Percentiles rank a stretch among this genome's conserved stretches.
Evolutionary conservation across 2,113 vertebrate genomes (phyloP).

Genomic region (Setophaga petechia): DNA sequence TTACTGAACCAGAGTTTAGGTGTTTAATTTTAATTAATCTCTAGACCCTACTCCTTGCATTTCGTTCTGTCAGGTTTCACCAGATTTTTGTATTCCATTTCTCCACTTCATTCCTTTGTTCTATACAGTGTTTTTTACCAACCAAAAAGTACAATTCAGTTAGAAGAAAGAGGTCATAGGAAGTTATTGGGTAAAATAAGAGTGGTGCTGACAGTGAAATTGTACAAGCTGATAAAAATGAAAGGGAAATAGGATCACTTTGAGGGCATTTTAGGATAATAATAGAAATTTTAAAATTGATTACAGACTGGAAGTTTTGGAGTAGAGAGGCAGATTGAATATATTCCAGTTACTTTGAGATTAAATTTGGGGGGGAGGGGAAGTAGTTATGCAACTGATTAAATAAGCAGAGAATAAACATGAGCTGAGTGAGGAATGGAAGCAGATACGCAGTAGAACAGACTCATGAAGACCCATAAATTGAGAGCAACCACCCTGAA

Average conservation of each 20-base stretch:
- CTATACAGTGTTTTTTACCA: not conserved
- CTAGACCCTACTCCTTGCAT: not conserved
- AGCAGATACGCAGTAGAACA: not conserved
- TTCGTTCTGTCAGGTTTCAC: not conserved
- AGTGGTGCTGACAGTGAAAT: not conserved
- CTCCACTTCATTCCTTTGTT: not conserved
- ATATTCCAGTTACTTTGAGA: not conserved
- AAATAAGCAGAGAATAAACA: constrained; percentile 9
- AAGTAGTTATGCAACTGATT: not conserved
- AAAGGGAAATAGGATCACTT: constrained; percentile 1
- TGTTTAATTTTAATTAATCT: not conserved
- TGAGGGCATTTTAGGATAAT: not conserved
- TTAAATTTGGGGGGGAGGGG: not conserved
- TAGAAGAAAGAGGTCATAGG: not conserved
- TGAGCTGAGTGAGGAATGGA: not conserved
- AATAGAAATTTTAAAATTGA: not conserved
- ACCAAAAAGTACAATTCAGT: not conserved
- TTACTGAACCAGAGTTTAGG: not conserved
- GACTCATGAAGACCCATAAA: not conserved
- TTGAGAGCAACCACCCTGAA: not conserved
- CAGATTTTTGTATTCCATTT: not conserved
- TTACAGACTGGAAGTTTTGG: not conserved
- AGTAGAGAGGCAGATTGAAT: not conserved
- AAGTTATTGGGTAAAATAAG: constrained; percentile 1
- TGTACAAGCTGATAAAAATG: not conserved